Conservation (phyloP, 2,797 vertebrate genomes). For the Lutjanus argentimaculatus region DNA sequence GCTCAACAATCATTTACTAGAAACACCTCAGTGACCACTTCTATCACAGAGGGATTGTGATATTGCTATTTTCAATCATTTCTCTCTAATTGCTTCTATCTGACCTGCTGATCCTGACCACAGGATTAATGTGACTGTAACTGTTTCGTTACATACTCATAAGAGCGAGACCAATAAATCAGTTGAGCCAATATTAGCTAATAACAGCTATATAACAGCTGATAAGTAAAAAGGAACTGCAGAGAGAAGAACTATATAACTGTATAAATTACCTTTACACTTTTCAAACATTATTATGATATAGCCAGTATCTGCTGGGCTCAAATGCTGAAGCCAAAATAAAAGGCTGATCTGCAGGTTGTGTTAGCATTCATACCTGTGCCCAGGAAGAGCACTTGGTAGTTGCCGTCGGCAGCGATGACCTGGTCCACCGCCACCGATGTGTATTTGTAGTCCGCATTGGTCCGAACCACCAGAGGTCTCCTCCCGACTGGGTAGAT, state of each 20-base stretch:
- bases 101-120: not conserved
- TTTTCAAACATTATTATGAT: too few species aligned
- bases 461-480: constrained; percentile 93
- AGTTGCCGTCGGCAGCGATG: constrained; percentile 93
- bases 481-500: constrained; percentile 93
- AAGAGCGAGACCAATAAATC: not conserved
- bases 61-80: not conserved
- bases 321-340: too few species aligned
- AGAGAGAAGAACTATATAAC: not conserved
- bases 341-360: not conserved
- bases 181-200: too few species aligned
- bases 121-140: not conserved
- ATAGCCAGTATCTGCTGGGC: too few species aligned
- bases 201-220: not conserved
- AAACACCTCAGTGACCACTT: not conserved
- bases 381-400: constrained; percentile 96
- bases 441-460: constrained; percentile 95
- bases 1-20: constrained; percentile 37
- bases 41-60: not conserved
- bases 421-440: constrained; percentile 96
- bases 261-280: not conserved
- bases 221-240: too few species aligned
- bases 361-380: constrained; percentile 87
- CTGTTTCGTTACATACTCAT: not conserved
- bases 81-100: not conserved